Conservation (phyloP, 2,888 invertebrate species). For the Plagiodera versicolora region DNA sequence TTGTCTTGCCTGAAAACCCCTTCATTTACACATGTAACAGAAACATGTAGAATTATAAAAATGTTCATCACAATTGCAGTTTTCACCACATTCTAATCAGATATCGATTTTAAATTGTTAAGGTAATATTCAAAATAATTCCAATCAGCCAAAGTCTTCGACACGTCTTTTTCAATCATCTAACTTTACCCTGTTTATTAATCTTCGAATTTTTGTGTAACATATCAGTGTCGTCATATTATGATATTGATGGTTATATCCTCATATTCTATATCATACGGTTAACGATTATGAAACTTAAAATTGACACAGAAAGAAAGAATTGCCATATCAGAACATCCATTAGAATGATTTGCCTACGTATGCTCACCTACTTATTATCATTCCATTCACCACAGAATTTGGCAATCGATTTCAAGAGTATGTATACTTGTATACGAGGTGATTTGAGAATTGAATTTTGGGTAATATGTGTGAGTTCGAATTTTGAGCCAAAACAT, state of each 20-base stretch:
- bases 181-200: too few relatives aligned
- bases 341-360: background rate
- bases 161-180: too few relatives aligned
- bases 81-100: too few relatives aligned
- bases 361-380: background rate
- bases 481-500: too few relatives aligned
- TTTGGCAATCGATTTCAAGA: slow-evolving; percentile 8
- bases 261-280: background rate
- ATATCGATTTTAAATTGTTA: too few relatives aligned
- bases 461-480: too few relatives aligned
- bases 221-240: background rate
- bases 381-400: background rate
- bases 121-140: too few relatives aligned
- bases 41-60: too few relatives aligned
- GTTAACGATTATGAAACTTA: background rate
- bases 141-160: too few relatives aligned
- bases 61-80: too few relatives aligned
- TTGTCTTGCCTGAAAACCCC: background rate
- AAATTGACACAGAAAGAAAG: background rate
- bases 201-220: too few relatives aligned
- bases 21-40: background rate
- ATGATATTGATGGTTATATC: background rate
- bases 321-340: background rate
- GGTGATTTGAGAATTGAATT: background rate
- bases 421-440: background rate